Conservation (phyloP, 2,113 vertebrate genomes). For the Clupea harengus region DNA sequence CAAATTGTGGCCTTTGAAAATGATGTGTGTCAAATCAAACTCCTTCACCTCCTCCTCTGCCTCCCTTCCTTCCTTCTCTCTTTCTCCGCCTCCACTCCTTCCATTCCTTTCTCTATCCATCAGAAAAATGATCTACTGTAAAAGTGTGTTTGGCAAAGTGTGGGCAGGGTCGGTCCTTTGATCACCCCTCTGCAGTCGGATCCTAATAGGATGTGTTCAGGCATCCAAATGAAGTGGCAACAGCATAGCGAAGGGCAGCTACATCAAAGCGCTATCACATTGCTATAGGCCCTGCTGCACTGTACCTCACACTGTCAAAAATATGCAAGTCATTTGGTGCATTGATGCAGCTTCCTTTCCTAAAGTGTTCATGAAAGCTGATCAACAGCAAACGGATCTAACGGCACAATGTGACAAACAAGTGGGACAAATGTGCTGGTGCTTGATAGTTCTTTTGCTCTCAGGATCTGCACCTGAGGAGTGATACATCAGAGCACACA, state of each 20-base stretch:
- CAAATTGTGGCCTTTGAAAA: constrained; percentile 38
- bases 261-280: background rate
- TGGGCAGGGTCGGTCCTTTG: constrained; percentile 47
- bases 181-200: constrained; percentile 35
- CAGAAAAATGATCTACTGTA: background rate
- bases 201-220: background rate
- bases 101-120: background rate
- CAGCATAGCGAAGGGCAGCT: background rate
- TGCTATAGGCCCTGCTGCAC: background rate
- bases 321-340: background rate
- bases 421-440: too few species aligned
- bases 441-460: background rate
- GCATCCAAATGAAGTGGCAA: background rate
- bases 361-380: too few species aligned
- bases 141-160: background rate
- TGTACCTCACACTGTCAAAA: background rate
- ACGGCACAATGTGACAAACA: too few species aligned
- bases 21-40: constrained; percentile 40
- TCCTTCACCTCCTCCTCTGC: constrained; percentile 48
- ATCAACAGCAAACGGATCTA: too few species aligned
- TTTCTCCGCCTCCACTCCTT: background rate
- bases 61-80: too few species aligned
- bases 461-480: background rate
- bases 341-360: background rate
- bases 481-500: background rate